Base-by-base conservation (phyloP, 2,888 invertebrate species). In the Clanis bilineata region DNA sequence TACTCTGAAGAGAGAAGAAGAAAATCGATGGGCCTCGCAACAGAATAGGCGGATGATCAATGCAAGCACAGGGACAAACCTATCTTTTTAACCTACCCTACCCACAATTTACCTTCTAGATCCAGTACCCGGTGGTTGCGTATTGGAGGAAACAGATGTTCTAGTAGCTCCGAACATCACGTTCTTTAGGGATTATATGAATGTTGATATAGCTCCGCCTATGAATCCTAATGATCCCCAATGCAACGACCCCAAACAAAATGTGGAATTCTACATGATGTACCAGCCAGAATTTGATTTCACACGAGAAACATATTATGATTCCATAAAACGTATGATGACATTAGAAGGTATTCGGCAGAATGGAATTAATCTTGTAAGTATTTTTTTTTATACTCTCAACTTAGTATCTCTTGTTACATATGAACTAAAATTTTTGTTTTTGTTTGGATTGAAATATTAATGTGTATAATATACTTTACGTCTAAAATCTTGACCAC, bases 41-140 rank as follows among this genome's bases (percentile, higher is more conserved):
- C n/a, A n/a, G n/a, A n/a, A n/a, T n/a, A n/a, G n/a, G n/a, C n/a
- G n/a, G n/a, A n/a, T n/a, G n/a, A n/a, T n/a, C n/a, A n/a, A n/a
- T n/a, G n/a, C n/a, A n/a, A n/a, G n/a, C n/a, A n/a, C n/a, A n/a
- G n/a, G n/a, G n/a, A n/a, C n/a, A n/a, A n/a, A n/a, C n/a, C n/a
- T n/a, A n/a, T n/a, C n/a, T n/a, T n/a, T n/a, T n/a, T n/a, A n/a
- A n/a, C n/a, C n/a, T n/a, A n/a, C n/a, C n/a, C n/a, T n/a, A n/a
- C n/a, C n/a, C n/a, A n/a, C n/a, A n/a, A n/a, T 39, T 57, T 32
- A 9, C 9, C 32, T 41, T 89, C 63, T 82, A 96, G 96, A 94
- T 77, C 96, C 96, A 0, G 86, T 96, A 66, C 96, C 96, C 18
- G 97, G 97, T 41, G 96, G 96, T 18, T 96, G 96, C 77, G 96